phyloP scores from a whole-genome alignment of 2,888 invertebrate genomes.

The Watsonalla cultraria region DNA sequence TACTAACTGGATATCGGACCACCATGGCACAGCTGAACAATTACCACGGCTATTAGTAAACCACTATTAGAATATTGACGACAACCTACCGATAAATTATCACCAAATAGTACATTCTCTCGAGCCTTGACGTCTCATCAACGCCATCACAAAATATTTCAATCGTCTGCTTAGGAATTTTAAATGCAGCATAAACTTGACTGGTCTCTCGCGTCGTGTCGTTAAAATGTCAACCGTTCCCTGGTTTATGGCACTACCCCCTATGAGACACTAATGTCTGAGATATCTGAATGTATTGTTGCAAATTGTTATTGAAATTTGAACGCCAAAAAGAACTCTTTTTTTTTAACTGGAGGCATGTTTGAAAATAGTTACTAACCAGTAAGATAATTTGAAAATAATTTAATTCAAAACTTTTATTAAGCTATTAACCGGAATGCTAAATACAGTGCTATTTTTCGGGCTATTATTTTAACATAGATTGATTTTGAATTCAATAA shows the following conservation, averaged over 20 bases:
- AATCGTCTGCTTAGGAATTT: conserved; percentile 41
- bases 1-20: too few relatives aligned
- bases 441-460: too few relatives aligned
- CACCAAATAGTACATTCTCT: background rate
- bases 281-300: conserved; percentile 11
- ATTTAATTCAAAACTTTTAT: too few relatives aligned
- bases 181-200: conserved; percentile 46
- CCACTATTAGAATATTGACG: too few relatives aligned
- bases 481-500: too few relatives aligned
- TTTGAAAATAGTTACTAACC: too few relatives aligned
- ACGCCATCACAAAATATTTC: conserved; percentile 34
- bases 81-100: background rate
- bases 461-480: too few relatives aligned
- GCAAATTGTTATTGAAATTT: background rate
- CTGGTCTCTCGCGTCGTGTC: conserved; percentile 34
- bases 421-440: too few relatives aligned
- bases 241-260: conserved; percentile 41
- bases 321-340: background rate
- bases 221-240: conserved; percentile 46
- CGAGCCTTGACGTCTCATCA: background rate
- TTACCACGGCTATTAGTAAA: too few relatives aligned
- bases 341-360: too few relatives aligned
- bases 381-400: too few relatives aligned
- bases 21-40: too few relatives aligned
- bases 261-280: conserved; percentile 36